Evolutionary conservation across 2,888 invertebrate species (phyloP), one percentile per base, ranked within the genome.

Genomic region (Cryptus armator): DNA sequence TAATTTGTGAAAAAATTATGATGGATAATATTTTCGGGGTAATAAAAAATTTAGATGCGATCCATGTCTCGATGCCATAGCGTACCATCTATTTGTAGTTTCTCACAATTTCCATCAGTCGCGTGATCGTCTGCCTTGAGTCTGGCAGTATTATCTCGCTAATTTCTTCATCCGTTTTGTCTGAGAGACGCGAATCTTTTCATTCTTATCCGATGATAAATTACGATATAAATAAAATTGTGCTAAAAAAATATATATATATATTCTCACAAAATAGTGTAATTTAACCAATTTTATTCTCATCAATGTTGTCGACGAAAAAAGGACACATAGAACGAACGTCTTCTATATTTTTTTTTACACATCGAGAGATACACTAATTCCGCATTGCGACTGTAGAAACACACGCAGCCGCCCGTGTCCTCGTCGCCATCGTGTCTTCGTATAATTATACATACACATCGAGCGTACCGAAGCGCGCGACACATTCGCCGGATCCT

Each of bases 341-440:
- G 6, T 56, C 37, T 44, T n/a, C 19, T 14, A 43, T 14, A 2
- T 19, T 19, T 19, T 44, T 66, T 43, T 48, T 53, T 51, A 37
- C 37, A 66, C 48, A 70, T 32, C 32, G n/a, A n/a, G 46, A 29
- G n/a, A 75, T n/a, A 43, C 67, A 43, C 12, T 53, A 46, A 66
- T 64, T 77, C 76, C 56, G 56, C 76, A 77, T 77, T 67, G 76
- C 76, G 67, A 53, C 51, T 37, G 14, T 74, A 16, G 24, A 37
- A 37, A 37, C 37, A 37, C 37, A 12, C 46, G 46, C 46, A 29
- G 62, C 14, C 46, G 32, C 2, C 24, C 44, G 43, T 44, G 56
- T 59, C 62, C 74, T 46, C 48, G 75, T 75, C 24, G 46, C 64
- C 16, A 16, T 62, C 29, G 44, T 29, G 75, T 37, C 51, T 75